Base-by-base conservation (phyloP, 1,140 invertebrate genomes). In the Pseudomyrmex dendroicus region DNA sequence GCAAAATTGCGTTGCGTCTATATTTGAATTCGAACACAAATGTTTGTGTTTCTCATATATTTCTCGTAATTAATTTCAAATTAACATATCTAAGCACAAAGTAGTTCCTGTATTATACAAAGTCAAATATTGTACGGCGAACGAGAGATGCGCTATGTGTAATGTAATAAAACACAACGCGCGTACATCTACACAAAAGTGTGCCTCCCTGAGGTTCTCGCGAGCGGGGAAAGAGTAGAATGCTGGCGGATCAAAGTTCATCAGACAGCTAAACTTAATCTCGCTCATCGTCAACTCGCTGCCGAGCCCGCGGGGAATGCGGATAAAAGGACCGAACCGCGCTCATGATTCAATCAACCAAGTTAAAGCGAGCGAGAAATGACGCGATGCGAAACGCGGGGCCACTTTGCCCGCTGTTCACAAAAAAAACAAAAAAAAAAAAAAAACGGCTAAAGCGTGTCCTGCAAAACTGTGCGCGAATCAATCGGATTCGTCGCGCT, bases 321-420 rank as follows among this genome's bases (percentile, higher is more conserved):
- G 62, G 50, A 44, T 61, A 72, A 84, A 73, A 73, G 86, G 86
- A 63, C 62, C 68, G 78, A 82, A 72, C 66, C 73, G 76, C 82
- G 84, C 77, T 89, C 86, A 83, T 89, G 89, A 90, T 90, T 88
- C 89, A 89, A 91, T 91, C 88, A 86, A 63, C 67, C 62, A 87
- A 88, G 84, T 91, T 89, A 86, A 91, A 91, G 85, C 89, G 91
- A 88, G 90, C 86, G 87, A 86, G 89, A 89, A 90, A 90, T 89
- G 89, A 91, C 84, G 84, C 86, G 76, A 87, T 85, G 59, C 78
- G 84, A 83, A 52, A 80, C 62, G 72, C 44, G 44, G 12, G 9
- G 56, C 15, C 57, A 74, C 72, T 62, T 62, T 74, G 59, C 8
- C 20, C 17, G 44, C 15, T 15, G 72, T 62, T 74, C 70, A 8